Evolutionary conservation across 2,888 invertebrate genomes (phyloP).

Genomic region (Leptinotarsa peninsularis): DNA sequence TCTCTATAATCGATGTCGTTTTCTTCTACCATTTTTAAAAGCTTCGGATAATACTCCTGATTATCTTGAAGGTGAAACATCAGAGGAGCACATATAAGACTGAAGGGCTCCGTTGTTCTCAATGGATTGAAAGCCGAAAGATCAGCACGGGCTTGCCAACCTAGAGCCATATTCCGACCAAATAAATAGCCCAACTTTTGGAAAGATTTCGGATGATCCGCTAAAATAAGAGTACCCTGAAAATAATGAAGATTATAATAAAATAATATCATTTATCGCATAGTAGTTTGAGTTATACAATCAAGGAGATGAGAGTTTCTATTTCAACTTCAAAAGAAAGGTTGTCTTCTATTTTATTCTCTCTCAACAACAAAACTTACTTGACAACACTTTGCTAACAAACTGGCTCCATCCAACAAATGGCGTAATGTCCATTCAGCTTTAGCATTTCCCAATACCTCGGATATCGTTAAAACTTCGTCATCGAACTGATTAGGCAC

Average conservation of each 20-base stretch:
- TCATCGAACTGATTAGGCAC: slow-evolving; percentile 52
- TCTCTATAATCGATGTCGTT: slow-evolving; percentile 74
- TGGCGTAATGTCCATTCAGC: slow-evolving; percentile 78
- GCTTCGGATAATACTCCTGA: slow-evolving; percentile 74
- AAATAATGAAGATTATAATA: not conserved
- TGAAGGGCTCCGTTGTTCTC: slow-evolving; percentile 68
- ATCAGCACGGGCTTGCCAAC: slow-evolving; percentile 82
- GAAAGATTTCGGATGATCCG: slow-evolving; percentile 78
- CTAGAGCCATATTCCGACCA: slow-evolving; percentile 88
- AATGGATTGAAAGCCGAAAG: slow-evolving; percentile 72
- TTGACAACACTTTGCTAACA: slow-evolving; percentile 85
- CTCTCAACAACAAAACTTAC: slow-evolving; percentile 29
- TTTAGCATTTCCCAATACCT: slow-evolving; percentile 72
- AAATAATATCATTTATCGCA: too few relatives aligned
- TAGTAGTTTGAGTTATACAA: too few relatives aligned
- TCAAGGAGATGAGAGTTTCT: not conserved
- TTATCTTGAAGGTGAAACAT: slow-evolving; percentile 82
- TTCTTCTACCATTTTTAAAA: slow-evolving; percentile 71
- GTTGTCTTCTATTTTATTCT: not conserved
- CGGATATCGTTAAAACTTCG: slow-evolving; percentile 54
- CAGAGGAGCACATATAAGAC: slow-evolving; percentile 83
- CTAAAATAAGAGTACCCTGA: slow-evolving; percentile 78
- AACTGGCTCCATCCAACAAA: slow-evolving; percentile 76
- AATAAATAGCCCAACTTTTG: slow-evolving; percentile 86
- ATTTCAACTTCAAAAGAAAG: not conserved